phyloP scores from a whole-genome alignment of 2,888 invertebrate genomes.

The Autographa gamma region DNA sequence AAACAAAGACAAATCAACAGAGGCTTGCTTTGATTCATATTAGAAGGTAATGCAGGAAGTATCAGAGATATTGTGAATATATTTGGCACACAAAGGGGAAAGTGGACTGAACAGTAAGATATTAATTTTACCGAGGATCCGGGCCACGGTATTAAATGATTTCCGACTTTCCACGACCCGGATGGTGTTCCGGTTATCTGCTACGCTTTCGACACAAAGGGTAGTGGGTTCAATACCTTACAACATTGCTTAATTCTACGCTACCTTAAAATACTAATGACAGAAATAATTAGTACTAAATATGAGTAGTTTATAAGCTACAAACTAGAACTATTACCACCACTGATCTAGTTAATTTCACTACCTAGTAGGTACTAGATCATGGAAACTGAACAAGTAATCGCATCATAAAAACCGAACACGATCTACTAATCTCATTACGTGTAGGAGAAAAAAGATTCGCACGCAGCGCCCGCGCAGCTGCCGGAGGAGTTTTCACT shows the following conservation, averaged over 20 bases:
- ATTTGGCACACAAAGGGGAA: not conserved
- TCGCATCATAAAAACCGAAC: constrained; percentile 34
- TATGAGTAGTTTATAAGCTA: no score
- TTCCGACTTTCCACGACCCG: constrained; percentile 9
- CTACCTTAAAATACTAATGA: no score
- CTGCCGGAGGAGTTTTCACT: constrained; percentile 78
- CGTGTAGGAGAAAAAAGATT: constrained; percentile 56
- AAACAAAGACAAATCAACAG: no score
- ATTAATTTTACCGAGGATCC: not conserved
- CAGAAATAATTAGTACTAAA: no score
- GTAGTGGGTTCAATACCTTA: not conserved
- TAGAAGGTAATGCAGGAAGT: not conserved
- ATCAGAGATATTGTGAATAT: not conserved
- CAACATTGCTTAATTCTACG: no score
- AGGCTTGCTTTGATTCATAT: no score
- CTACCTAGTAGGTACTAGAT: not conserved
- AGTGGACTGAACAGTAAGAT: not conserved
- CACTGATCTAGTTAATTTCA: not conserved
- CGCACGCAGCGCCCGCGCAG: constrained; percentile 49
- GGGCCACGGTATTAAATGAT: constrained; percentile 1
- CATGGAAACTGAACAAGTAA: constrained; percentile 31
- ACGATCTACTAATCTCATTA: constrained; percentile 59
- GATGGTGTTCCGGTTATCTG: not conserved
- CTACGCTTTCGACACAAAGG: not conserved
- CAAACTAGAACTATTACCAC: no score